Evolutionary conservation across 2,113 vertebrate genomes (phyloP).

Genomic region (Hystrix cristata): DNA sequence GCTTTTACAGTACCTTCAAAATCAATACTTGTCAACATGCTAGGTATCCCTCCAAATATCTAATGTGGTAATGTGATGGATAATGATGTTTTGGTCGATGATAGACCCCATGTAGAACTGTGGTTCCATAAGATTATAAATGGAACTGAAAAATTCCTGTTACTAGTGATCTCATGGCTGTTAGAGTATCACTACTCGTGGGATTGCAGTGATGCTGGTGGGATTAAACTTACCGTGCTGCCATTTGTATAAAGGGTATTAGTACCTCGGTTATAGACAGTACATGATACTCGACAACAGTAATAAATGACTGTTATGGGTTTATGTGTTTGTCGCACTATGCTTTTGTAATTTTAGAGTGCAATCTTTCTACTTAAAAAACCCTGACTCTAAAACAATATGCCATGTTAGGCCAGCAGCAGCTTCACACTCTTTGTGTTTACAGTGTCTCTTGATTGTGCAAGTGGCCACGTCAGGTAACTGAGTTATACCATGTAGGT

Average conservation of each 20-base stretch:
- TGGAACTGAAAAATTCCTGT: background rate
- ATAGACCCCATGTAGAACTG: background rate
- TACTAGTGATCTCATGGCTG: background rate
- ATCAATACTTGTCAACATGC: background rate
- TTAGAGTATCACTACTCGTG: background rate
- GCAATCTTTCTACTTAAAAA: background rate
- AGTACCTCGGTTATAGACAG: background rate
- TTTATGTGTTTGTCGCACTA: background rate
- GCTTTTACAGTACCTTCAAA: slow-evolving; percentile 32
- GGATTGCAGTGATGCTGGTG: background rate
- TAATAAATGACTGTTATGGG: background rate
- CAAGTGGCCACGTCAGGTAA: no score
- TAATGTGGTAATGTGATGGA: background rate
- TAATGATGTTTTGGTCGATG: background rate
- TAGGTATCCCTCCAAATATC: background rate
- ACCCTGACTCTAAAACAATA: background rate
- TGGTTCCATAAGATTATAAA: background rate
- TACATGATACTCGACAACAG: background rate
- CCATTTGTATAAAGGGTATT: background rate
- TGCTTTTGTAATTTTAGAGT: background rate
- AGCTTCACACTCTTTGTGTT: background rate
- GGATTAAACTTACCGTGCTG: background rate
- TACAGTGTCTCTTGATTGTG: background rate
- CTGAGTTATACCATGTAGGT: background rate
- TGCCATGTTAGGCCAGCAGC: background rate